These are phyloP conservation scores for Drosophila cracens DNA, from an alignment of 2,888 invertebrate species.

Conservation along the genomic window DNA sequence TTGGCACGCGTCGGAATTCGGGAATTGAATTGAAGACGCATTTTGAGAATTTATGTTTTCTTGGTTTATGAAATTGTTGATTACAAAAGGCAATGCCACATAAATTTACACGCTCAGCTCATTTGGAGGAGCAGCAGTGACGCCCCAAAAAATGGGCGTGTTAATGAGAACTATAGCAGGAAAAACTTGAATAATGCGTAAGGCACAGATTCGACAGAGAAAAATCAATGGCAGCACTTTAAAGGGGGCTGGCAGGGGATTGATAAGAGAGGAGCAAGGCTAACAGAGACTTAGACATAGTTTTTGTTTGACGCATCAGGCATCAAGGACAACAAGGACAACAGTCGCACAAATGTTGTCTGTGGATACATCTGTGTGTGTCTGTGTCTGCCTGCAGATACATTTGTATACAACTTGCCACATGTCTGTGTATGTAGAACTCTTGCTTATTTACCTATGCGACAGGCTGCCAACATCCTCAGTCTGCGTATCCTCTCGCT, in stretches of 20 bases:
- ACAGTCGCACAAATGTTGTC: slow-evolving; percentile 43
- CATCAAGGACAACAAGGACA: slow-evolving; percentile 58
- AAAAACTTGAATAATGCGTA: slow-evolving; percentile 51
- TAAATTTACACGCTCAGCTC: slow-evolving; percentile 58
- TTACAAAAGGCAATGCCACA: slow-evolving; percentile 64
- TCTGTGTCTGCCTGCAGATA: slow-evolving; percentile 12
- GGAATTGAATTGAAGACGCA: too few relatives aligned
- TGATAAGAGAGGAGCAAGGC: neutral
- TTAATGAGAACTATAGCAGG: slow-evolving; percentile 48
- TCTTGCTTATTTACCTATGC: slow-evolving; percentile 77
- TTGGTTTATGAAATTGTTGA: slow-evolving; percentile 58
- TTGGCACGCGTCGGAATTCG: slow-evolving; percentile 60
- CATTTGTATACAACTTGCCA: neutral
- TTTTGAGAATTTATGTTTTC: slow-evolving; percentile 42
- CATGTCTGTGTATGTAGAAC: slow-evolving; percentile 39
- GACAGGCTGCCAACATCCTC: slow-evolving; percentile 50
- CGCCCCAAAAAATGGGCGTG: slow-evolving; percentile 52
- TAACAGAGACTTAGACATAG: slow-evolving; percentile 24
- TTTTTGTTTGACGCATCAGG: slow-evolving; percentile 25
- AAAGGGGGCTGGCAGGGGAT: slow-evolving; percentile 10
- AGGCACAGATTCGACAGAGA: slow-evolving; percentile 8
- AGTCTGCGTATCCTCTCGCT: slow-evolving; percentile 39
- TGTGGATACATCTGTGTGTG: slow-evolving; percentile 41
- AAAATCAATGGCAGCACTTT: slow-evolving; percentile 52
- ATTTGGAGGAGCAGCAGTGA: neutral